Evolutionary conservation across 2,888 invertebrate genomes (phyloP), one percentile per base, ranked within the genome.

Genomic region (Byasa hedistus): DNA sequence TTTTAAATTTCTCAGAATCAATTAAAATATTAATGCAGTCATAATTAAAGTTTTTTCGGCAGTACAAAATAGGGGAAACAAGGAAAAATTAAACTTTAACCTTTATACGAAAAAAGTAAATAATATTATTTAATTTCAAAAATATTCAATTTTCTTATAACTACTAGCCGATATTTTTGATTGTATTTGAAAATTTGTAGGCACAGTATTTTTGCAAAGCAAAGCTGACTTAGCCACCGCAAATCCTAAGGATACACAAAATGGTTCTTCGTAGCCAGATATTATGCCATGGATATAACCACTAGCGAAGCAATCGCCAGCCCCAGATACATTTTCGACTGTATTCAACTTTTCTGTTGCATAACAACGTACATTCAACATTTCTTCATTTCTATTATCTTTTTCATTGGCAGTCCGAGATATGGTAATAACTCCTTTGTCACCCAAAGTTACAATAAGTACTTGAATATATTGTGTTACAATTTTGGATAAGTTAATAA

Each of bases 261-360:
- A 82, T 58, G 93, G 85, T 80, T 96, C 94, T 8, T 83, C 73
- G 52, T 87, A 82, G 0, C 93, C 92, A 44, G 81, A 81, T 27
- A 96, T 80, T 77, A 95, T 86, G 0, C 94, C 95, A 24, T 93
- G 84, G 65, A 96, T 94, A 74, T 95, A 94, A 1, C 96, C 96
- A 77, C 94, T 94, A 3, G 93, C 92, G 75, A 95, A 94, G 80
- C 96, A 96, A 78, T 97, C 97, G 1, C 96, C 96, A 23, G 96
- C 96, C 5, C 96, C 97, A n/a, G 96, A 96, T 0, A 96, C 96
- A 87, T 94, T 96, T 61, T 93, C 91, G 19, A 96, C 82, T 61
- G 88, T 75, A 66, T 80, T 66, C 52, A 93, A 68, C 68, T 78
- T 73, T 71, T 84, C 69, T 4, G 84, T 84, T 61, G 87, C 83